Percentiles rank a stretch among this genome's conserved stretches.
These are phyloP conservation scores for Drosophila longiperda DNA, from an alignment of 2,888 invertebrate genomes.

Conservation along the genomic window DNA sequence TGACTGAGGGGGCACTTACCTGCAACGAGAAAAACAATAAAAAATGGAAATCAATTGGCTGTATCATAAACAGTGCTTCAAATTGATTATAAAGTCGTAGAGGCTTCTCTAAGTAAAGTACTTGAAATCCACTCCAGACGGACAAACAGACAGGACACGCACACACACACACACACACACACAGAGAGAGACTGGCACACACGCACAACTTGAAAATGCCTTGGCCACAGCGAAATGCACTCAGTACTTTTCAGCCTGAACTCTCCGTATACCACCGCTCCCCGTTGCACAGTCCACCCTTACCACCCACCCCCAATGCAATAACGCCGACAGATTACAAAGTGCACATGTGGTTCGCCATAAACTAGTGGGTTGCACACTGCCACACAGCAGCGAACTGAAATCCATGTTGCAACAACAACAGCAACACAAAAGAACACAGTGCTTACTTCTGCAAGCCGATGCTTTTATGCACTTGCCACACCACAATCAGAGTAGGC, in stretches of 20 bases:
- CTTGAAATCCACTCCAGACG: conserved; percentile 42
- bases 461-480: neutral
- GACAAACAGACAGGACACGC: conserved; percentile 22
- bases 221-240: conserved; percentile 66
- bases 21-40: conserved; percentile 58
- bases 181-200: neutral
- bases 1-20: conserved; percentile 49
- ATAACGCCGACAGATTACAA: conserved; percentile 81
- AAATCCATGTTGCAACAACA: conserved; percentile 72
- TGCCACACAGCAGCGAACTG: conserved; percentile 49
- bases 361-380: conserved; percentile 70
- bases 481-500: neutral
- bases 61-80: conserved; percentile 52
- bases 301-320: conserved; percentile 63
- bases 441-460: neutral
- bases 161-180: neutral
- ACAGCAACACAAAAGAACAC: conserved; percentile 16
- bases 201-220: conserved; percentile 46
- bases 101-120: conserved; percentile 43
- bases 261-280: neutral
- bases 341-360: conserved; percentile 80
- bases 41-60: conserved; percentile 60
- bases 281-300: neutral
- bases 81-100: conserved; percentile 59
- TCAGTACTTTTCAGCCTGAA: conserved; percentile 42